phyloP scores from a whole-genome alignment of 2,113 vertebrate species.

The Gymnogyps californianus region DNA sequence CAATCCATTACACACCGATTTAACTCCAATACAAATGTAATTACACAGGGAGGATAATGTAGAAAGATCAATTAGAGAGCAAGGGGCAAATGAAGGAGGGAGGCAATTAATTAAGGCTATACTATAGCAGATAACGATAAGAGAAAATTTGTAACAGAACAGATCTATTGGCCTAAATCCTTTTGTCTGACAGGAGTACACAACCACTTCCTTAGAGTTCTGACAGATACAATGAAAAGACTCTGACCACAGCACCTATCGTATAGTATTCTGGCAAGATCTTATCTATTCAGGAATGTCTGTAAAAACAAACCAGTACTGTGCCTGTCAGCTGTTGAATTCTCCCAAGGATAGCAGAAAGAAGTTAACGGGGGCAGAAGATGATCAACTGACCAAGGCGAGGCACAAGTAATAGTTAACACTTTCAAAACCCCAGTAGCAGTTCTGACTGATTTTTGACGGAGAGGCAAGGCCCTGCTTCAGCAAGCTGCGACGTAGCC shows the following conservation, averaged over 20 bases:
- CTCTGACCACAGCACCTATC: background rate
- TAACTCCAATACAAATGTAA: background rate
- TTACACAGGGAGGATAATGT: background rate
- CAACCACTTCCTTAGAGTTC: background rate
- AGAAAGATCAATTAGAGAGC: background rate
- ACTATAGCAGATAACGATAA: background rate
- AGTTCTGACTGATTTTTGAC: no score
- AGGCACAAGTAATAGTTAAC: background rate
- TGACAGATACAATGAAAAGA: background rate
- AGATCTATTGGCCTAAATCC: no score
- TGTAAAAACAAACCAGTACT: rapidly evolving
- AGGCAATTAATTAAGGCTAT: background rate
- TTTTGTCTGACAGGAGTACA: rapidly evolving
- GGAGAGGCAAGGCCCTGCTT: background rate
- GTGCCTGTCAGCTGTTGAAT: background rate
- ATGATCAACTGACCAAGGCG: background rate
- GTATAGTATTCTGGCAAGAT: rapidly evolving
- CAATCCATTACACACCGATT: background rate
- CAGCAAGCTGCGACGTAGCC: background rate
- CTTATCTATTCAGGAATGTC: rapidly evolving
- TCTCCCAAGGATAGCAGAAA: background rate
- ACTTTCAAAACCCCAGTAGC: background rate
- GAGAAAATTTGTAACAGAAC: background rate
- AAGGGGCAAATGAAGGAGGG: background rate
- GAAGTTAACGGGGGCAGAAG: background rate